phyloP scores from a whole-genome alignment of 2,888 invertebrate species.

The Cheilosia vulpina region DNA sequence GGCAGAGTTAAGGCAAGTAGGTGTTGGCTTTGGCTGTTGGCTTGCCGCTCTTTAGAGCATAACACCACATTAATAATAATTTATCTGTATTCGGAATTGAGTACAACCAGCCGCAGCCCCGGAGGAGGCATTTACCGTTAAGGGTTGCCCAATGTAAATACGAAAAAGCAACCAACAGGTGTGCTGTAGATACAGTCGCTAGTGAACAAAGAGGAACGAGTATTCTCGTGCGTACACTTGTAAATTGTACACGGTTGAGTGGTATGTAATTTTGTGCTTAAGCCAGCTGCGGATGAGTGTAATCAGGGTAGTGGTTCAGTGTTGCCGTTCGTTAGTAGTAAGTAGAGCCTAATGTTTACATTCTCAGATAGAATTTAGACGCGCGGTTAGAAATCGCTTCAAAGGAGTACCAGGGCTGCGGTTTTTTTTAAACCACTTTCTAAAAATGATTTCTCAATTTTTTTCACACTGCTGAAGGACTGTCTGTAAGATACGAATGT shows the following conservation, averaged over 20 bases:
- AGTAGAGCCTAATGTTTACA: too few relatives aligned
- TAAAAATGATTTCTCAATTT: too few relatives aligned
- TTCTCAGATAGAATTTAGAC: too few relatives aligned
- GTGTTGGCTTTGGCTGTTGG: neutral
- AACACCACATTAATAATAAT: constrained; percentile 26
- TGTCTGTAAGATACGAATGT: too few relatives aligned
- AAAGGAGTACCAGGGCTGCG: too few relatives aligned
- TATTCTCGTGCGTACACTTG: constrained; percentile 20
- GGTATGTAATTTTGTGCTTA: constrained; percentile 53
- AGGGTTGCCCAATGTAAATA: constrained; percentile 20
- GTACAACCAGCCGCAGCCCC: neutral
- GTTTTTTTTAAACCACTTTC: too few relatives aligned
- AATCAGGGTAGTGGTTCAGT: constrained; percentile 35
- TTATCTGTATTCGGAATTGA: constrained; percentile 35
- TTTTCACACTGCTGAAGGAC: too few relatives aligned
- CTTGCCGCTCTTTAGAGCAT: constrained; percentile 12
- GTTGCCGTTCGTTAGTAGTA: neutral
- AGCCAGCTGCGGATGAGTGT: constrained; percentile 25
- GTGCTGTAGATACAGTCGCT: constrained; percentile 17
- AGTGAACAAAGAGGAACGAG: neutral
- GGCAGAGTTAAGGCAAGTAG: neutral
- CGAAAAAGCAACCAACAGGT: constrained; percentile 19
- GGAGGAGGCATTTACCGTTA: constrained; percentile 6
- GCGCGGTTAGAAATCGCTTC: too few relatives aligned
- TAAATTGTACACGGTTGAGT: constrained; percentile 48